Base-by-base conservation (phyloP, 2,888 invertebrate species). In the Blomia tropicalis region DNA sequence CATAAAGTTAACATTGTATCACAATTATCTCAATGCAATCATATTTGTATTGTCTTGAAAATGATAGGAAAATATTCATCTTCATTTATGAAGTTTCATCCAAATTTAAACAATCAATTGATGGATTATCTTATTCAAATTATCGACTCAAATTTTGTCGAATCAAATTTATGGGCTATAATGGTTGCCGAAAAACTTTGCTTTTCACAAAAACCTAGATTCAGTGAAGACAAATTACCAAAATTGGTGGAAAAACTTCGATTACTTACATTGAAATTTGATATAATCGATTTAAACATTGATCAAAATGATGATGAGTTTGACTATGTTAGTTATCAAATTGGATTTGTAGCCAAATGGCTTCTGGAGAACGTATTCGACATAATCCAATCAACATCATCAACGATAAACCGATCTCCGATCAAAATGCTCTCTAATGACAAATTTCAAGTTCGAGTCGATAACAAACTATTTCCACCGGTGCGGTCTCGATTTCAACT, bases 331-430 rank as follows among this genome's bases (percentile, higher is more conserved):
- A 80, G 82, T 75, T 79, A 87, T 63, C 89, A 92, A 77, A 87
- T 90, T 64, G 90, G 89, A 41, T 92, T 92, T 75, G 90, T 89
- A 74, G 87, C 91, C 29, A 83, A 84, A 68, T 92, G 91, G 91
- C 83, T 85, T 68, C 79, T 92, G 64, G 92, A 92, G 76, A 92
- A 92, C 75, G 77, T 89, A 68, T n/a, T n/a, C n/a, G n/a, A n/a
- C n/a, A n/a, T n/a, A n/a, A 91, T 65, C 53, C 51, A 47, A n/a
- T 7, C 51, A 14, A 47, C 27, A 22, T 14, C 7, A 11, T n/a
- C 27, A 7, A 22, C 7, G 27, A 7, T 47, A n/a, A 17, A 14
- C 14, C n/a, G n/a, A n/a, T 36, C 7, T 36, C 51, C 51, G 22
- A 27, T 47, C 22, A 47, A 47, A 27, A 22, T 47, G 51, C 22